Base-by-base conservation (phyloP, 2,113 vertebrate genomes). In the Onychostruthus taczanowskii region DNA sequence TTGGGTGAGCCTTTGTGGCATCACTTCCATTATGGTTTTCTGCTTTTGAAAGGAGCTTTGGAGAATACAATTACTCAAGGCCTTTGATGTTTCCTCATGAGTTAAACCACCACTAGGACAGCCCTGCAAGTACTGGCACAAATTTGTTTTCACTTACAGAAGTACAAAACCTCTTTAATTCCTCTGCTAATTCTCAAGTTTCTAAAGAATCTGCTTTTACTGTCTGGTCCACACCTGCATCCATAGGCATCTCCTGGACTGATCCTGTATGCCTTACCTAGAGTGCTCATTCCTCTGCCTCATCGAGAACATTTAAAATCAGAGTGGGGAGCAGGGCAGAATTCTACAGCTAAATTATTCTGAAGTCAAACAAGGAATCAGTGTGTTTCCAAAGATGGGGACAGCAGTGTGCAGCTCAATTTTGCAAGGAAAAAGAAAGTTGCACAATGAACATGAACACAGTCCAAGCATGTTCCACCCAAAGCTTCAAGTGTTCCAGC, bases 271-370 rank as follows among this genome's bases (percentile, higher is more conserved):
- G 12, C 23, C 28, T 56, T 30, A 33, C 31, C 24, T 53, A 21
- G 1, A 67, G 13, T 0, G 0, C 13, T 72, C 33, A 17, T 41
- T 58, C 26, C 35, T 16, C 44, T 37, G 13, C 35, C 22, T 68
- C 26, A 50, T 1, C 0, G 1, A 68, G 27, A 83, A 46, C 30
- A 62, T 31, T 24, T 33, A 61, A 84, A 77, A 81, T 35, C 21
- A 47, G 15, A 55, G 7, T 0, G 0, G 23, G 27, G 12, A 79
- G 5, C 6, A 31, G 12, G 27, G 6, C 28, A 89, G 61, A 87
- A 84, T 43, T 27, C 43, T 43, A 50, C 43, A 74, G 68, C 23
- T 70, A 37, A 58, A 76, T 23, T 35, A 70, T 35, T 30, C 79
- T 30, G 0, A 82, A 78, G 49, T 30, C 55, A 72, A 39, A 62